A percentile compares a stretch with the other conserved stretches of the same genome.
Evolutionary conservation across 2,888 invertebrate species (phyloP).

Genomic region (Rhingia rostrata): DNA sequence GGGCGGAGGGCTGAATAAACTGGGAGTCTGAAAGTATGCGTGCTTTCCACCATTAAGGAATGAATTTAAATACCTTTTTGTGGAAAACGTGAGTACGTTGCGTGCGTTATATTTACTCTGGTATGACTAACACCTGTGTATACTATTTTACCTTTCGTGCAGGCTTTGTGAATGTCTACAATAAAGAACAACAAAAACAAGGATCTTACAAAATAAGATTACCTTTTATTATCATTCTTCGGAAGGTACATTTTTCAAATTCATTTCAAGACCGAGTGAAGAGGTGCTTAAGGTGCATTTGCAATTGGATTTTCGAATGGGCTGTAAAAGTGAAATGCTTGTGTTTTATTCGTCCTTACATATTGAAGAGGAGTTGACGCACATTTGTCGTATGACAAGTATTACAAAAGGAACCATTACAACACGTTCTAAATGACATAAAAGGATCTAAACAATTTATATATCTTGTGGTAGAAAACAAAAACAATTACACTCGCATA

Average conservation of each 20-base stretch:
- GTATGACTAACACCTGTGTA: slow-evolving; percentile 27
- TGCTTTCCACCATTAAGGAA: slow-evolving; percentile 21
- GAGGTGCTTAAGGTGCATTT: background rate
- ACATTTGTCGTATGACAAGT: no score
- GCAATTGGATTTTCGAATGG: background rate
- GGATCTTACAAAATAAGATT: slow-evolving; percentile 1
- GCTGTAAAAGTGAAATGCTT: background rate
- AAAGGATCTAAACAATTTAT: no score
- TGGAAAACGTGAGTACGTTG: background rate
- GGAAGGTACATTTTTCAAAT: background rate
- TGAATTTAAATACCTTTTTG: slow-evolving; percentile 43
- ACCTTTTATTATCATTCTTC: slow-evolving; percentile 1
- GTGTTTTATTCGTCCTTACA: no score
- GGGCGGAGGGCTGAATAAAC: background rate
- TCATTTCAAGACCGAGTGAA: background rate
- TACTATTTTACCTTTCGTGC: background rate
- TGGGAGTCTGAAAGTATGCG: background rate
- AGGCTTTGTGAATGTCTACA: background rate
- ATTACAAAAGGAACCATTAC: no score
- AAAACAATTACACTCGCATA: no score
- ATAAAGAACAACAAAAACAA: background rate
- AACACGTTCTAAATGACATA: no score
- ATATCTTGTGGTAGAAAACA: no score
- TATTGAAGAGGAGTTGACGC: no score
- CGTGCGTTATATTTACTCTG: slow-evolving; percentile 30